phyloP scores from a whole-genome alignment of 2,113 vertebrate species.

The Thalassarche chlororhynchos region DNA sequence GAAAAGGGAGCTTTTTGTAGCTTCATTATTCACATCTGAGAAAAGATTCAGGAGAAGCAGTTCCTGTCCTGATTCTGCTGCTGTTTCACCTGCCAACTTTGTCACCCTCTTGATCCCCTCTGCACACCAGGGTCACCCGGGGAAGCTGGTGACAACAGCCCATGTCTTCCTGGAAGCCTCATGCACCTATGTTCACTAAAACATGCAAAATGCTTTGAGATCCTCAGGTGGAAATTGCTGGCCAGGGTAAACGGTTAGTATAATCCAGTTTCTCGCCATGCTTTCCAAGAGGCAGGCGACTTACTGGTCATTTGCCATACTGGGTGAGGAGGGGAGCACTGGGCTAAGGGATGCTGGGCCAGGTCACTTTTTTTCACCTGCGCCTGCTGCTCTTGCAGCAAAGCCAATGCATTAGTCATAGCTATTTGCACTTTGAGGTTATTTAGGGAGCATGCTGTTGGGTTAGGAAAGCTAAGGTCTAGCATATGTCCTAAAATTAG shows the following conservation, averaged over 20 bases:
- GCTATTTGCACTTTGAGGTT: neutral
- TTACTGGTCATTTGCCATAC: neutral
- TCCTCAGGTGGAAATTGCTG: neutral
- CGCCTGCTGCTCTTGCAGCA: neutral
- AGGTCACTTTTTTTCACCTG: neutral
- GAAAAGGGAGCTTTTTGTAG: neutral
- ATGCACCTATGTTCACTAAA: neutral
- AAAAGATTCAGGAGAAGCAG: neutral
- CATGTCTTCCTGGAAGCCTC: neutral
- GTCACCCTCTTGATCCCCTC: neutral
- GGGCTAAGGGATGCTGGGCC: neutral
- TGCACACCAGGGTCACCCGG: neutral
- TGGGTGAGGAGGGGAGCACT: neutral
- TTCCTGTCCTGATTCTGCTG: neutral
- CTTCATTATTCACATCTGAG: neutral
- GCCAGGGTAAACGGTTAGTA: neutral
- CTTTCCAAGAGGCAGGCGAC: neutral
- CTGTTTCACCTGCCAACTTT: neutral
- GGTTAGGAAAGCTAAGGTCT: neutral
- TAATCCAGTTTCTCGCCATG: fast-evolving
- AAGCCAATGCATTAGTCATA: neutral
- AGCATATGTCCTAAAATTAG: slow-evolving; percentile 22
- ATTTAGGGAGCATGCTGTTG: neutral
- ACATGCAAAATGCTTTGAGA: neutral
- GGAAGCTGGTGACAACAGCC: neutral